Conservation (phyloP, 2,113 vertebrate genomes). For the Acrocephalus kingi region DNA sequence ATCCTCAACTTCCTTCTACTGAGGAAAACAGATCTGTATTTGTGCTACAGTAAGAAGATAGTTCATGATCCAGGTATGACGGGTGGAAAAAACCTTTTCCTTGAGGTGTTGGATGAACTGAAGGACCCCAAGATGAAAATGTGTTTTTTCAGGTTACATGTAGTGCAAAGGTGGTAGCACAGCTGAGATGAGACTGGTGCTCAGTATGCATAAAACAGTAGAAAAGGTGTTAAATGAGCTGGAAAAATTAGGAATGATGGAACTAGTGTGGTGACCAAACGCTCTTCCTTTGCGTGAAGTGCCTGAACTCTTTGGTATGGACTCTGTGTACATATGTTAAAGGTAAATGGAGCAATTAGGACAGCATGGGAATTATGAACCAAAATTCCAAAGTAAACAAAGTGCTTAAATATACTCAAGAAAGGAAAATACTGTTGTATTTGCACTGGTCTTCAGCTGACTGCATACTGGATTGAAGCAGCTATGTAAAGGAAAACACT, state of each 20-base stretch:
- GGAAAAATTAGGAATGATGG: conserved; percentile 20
- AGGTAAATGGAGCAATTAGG: neutral
- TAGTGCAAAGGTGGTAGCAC: conserved; percentile 4
- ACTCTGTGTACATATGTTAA: neutral
- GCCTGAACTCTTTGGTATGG: neutral
- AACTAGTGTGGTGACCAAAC: conserved; percentile 8
- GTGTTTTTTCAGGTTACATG: neutral
- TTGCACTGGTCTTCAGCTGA: neutral
- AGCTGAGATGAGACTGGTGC: conserved; percentile 14
- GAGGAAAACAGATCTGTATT: neutral
- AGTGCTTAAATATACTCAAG: neutral
- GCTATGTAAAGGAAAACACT: neutral
- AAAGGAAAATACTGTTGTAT: neutral
- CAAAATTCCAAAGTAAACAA: neutral
- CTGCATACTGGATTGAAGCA: neutral
- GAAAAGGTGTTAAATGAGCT: conserved; percentile 33
- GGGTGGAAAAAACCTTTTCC: neutral
- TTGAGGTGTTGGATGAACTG: neutral
- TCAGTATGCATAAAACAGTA: conserved; percentile 20
- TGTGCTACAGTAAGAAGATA: neutral
- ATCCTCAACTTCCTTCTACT: conserved; percentile 6
- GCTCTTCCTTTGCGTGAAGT: neutral
- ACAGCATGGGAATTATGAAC: neutral
- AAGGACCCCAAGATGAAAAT: neutral
- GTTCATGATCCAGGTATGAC: neutral